phyloP scores from a whole-genome alignment of 2,113 vertebrate genomes.

The Nicator chloris region DNA sequence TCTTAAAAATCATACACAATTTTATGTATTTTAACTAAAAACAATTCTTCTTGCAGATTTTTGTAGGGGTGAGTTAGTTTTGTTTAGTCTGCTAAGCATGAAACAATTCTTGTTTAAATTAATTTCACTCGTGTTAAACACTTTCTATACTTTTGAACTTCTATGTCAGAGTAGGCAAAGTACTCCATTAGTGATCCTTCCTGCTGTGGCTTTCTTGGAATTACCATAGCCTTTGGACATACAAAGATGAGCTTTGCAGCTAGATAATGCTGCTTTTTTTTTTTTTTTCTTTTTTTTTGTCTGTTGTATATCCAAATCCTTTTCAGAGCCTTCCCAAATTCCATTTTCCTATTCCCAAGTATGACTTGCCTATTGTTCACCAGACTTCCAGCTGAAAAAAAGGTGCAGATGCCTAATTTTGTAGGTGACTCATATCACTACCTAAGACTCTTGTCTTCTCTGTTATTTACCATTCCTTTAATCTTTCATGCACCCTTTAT shows the following conservation, averaged over 20 bases:
- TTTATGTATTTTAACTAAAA: not conserved
- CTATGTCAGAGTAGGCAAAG: not conserved
- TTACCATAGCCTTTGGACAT: not conserved
- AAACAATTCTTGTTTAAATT: not conserved
- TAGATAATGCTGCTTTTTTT: not conserved
- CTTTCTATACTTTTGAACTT: not conserved
- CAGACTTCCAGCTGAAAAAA: not conserved
- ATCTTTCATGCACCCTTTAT: not conserved
- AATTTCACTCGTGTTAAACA: not conserved
- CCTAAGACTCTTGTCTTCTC: not conserved
- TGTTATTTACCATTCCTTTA: conserved; percentile 35
- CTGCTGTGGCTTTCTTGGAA: not conserved
- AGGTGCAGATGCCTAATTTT: not conserved
- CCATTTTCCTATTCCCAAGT: not conserved
- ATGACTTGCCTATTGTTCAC: not conserved
- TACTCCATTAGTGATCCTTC: not conserved
- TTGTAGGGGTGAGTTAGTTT: not conserved
- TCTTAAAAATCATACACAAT: not conserved
- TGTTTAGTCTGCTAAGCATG: not conserved
- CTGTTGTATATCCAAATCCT: not conserved
- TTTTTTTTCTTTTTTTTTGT: not conserved
- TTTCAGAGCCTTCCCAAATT: not conserved
- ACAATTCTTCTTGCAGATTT: not conserved
- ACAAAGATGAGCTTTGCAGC: not conserved
- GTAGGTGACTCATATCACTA: conserved; percentile 2